These are phyloP conservation scores for Tineola bisselliella DNA, from an alignment of 2,888 invertebrate genomes.

Conservation along the genomic window DNA sequence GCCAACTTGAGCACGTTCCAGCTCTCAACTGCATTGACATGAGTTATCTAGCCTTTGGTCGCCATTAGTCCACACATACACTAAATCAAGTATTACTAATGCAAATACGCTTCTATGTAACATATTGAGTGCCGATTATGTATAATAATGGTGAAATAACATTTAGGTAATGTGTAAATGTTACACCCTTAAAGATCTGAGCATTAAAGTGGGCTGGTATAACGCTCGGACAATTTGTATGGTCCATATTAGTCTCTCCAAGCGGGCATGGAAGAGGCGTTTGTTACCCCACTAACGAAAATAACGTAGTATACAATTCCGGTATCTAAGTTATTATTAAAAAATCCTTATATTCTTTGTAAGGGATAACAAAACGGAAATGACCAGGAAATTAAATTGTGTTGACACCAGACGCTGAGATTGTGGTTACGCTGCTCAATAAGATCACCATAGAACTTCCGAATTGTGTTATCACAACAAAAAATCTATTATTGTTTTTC, in stretches of 20 bases:
- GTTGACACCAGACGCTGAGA: not conserved
- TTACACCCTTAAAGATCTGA: too few species aligned
- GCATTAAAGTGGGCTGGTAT: too few species aligned
- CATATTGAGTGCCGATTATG: not conserved
- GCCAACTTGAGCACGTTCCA: constrained; percentile 12
- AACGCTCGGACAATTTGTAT: too few species aligned
- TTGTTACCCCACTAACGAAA: too few species aligned
- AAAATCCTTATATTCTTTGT: not conserved
- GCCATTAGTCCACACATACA: not conserved
- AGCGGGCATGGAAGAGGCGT: too few species aligned
- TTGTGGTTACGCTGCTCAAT: not conserved
- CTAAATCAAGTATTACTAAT: not conserved
- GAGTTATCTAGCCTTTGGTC: not conserved
- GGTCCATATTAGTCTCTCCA: too few species aligned
- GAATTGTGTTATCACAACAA: too few species aligned
- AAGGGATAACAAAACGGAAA: not conserved
- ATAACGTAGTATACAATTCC: too few species aligned
- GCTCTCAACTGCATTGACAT: constrained; percentile 6
- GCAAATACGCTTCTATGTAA: not conserved
- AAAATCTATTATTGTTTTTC: too few species aligned
- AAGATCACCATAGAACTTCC: not conserved
- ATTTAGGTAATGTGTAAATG: too few species aligned
- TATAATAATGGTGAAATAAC: too few species aligned
- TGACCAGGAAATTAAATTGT: constrained; percentile 7
- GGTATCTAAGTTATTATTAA: not conserved